A percentile compares a stretch with the other conserved stretches of the same genome.
Evolutionary conservation across 2,113 vertebrate species (phyloP).

Genomic region (Hippocampus guttulatus): DNA sequence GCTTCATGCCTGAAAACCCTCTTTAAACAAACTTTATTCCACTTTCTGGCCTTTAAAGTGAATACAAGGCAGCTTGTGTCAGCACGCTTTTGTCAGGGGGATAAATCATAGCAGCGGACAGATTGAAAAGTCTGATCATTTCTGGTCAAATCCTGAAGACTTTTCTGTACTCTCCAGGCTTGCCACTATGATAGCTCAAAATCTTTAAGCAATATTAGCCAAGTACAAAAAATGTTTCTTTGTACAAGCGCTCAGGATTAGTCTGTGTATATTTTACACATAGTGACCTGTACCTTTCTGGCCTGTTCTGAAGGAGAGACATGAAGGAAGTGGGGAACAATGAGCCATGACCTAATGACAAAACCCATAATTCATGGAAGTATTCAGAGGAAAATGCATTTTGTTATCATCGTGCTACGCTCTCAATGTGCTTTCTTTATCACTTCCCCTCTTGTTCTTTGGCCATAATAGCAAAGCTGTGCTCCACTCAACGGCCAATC

Average conservation of each 20-base stretch:
- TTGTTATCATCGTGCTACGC: slow-evolving; percentile 77
- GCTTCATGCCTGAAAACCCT: too few relatives aligned
- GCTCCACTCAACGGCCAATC: slow-evolving; percentile 64
- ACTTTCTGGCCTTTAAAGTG: too few relatives aligned
- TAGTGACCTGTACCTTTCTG: slow-evolving; percentile 32
- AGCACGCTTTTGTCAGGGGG: too few relatives aligned
- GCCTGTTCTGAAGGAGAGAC: slow-evolving; percentile 34
- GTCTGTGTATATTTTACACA: neutral
- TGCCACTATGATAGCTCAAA: neutral
- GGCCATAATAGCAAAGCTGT: slow-evolving; percentile 81
- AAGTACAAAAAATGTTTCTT: neutral
- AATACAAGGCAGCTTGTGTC: too few relatives aligned
- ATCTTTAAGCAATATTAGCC: neutral
- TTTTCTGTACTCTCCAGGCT: too few relatives aligned
- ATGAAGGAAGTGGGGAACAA: slow-evolving; percentile 75
- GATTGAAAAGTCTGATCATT: too few relatives aligned
- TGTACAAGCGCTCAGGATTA: neutral
- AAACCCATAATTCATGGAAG: slow-evolving; percentile 91
- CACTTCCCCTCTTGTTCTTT: slow-evolving; percentile 84
- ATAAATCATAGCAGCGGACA: too few relatives aligned
- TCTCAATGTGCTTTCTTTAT: slow-evolving; percentile 86
- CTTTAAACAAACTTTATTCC: too few relatives aligned
- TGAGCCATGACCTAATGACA: slow-evolving; percentile 86
- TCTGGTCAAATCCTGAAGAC: too few relatives aligned
- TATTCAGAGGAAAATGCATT: slow-evolving; percentile 81